phyloP scores from a whole-genome alignment of 2,113 vertebrate species.

The mouse (Mus musculus) region DNA sequence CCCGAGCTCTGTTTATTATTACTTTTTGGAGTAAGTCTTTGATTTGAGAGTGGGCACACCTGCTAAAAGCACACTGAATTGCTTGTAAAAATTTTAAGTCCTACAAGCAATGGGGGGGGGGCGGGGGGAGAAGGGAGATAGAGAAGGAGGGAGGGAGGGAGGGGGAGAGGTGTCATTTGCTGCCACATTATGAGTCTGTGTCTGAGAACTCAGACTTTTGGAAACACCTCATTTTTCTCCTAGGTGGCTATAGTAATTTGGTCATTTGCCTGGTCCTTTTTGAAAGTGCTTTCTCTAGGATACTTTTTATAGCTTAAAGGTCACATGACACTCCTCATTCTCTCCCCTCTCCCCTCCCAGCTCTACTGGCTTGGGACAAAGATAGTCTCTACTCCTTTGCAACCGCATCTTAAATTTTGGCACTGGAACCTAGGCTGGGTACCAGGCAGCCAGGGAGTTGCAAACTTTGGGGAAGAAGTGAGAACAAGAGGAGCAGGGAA shows the following conservation, averaged over 20 bases:
- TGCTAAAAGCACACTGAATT: neutral
- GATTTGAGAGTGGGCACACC: neutral
- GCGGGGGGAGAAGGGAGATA: too few species aligned
- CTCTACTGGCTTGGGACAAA: neutral
- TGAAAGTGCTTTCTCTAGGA: neutral
- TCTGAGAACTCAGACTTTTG: constrained; percentile 30
- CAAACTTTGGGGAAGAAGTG: too few species aligned
- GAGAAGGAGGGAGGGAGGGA: neutral
- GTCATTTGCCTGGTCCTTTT: neutral
- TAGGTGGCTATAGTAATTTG: neutral
- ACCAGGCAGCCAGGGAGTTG: neutral
- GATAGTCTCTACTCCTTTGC: neutral
- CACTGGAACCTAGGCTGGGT: neutral
- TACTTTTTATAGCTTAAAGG: constrained; percentile 20
- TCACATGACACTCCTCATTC: neutral
- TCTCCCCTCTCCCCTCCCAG: neutral
- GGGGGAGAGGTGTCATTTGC: neutral
- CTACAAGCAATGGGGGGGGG: neutral
- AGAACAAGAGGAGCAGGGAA: neutral
- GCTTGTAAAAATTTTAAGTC: neutral
- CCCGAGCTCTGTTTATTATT: neutral
- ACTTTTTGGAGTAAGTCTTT: neutral
- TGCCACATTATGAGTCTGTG: neutral
- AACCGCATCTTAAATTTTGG: neutral
- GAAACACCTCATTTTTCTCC: constrained; percentile 22